These are phyloP conservation scores for Stenchaetothrips biformis DNA, from an alignment of 2,888 invertebrate species.

Conservation along the genomic window DNA sequence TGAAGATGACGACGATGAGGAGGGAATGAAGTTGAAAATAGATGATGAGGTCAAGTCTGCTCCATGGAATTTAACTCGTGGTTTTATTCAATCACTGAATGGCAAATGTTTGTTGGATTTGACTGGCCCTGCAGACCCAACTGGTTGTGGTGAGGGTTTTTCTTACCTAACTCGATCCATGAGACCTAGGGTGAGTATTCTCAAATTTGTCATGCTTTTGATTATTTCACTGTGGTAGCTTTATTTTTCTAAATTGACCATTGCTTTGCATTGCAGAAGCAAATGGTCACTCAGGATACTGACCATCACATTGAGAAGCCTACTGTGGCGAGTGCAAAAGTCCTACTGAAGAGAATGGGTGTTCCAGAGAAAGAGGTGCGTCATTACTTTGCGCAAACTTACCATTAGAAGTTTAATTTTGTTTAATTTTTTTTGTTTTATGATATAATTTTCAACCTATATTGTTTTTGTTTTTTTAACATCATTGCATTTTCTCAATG, in stretches of 20 bases:
- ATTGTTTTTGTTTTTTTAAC: not conserved
- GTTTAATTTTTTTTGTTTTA: not conserved
- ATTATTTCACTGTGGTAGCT: not conserved
- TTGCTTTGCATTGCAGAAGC: conserved; percentile 67
- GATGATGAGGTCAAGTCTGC: conserved; percentile 98
- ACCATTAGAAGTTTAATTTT: not conserved
- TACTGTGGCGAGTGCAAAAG: conserved; percentile 94
- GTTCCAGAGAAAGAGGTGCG: conserved; percentile 91
- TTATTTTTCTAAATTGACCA: conserved; percentile 19
- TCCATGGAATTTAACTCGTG: conserved; percentile 98
- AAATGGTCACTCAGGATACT: conserved; percentile 87
- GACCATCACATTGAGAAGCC: conserved; percentile 91
- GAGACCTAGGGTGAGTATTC: conserved; percentile 71
- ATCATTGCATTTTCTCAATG: conserved; percentile 3
- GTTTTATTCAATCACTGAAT: conserved; percentile 96
- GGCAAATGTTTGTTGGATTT: conserved; percentile 94
- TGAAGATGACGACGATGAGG: conserved; percentile 91
- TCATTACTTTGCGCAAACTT: not conserved
- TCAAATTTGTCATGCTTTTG: not conserved
- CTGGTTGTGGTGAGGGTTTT: conserved; percentile 95
- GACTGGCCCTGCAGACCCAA: conserved; percentile 91
- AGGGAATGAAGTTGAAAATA: conserved; percentile 90
- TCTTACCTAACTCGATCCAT: conserved; percentile 97
- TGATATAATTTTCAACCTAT: conserved; percentile 26
- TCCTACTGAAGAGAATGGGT: conserved; percentile 88